Base-by-base conservation (phyloP, 2,888 invertebrate species). In the Biston stratarius region DNA sequence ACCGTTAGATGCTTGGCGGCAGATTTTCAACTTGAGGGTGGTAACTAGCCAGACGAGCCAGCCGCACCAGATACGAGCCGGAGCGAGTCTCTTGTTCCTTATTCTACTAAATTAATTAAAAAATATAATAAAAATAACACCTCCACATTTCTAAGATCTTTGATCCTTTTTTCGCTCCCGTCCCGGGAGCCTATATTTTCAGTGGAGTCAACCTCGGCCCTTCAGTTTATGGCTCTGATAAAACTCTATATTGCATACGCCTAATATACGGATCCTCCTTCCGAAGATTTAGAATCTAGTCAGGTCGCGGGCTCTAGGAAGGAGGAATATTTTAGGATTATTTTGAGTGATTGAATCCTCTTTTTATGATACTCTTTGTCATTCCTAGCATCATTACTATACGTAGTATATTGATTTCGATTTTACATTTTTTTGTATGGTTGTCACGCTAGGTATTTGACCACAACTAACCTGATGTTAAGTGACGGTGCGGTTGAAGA, bases 161-260 rank as follows among this genome's bases (percentile, higher is more conserved):
- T 44, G 15, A 10, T 33, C 14, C 58, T 77, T 78, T 80, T 74
- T 79, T 74, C 76, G 70, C 60, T 65, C 58, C 64, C 56, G 74
- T 76, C 77, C 76, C 74, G 40, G 79, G 82, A 78, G 76, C 77
- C 77, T 78, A 81, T 84, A 83, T 84, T 84, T 85, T 85, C 82
- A 82, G 83, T 82, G 42, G 77, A 75, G 73, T 76, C 75, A 80
- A 81, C 80, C 82, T 80, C 77, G 77, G 73, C 71, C 71, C 73
- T 68, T 33, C 77, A 80, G 65, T 86, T 85, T 84, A 85, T 76
- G 85, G 78, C 57, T 60, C 44, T 66, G 77, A 79, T 82, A 79
- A 77, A 80, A 77, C 69, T 67, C 51, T 67, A 45, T 61, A 61
- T 57, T 59, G 58, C 53, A 47, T 48, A 59, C 58, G 49, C 59